A percentile compares a stretch with the other conserved stretches of the same genome.
These are phyloP conservation scores for Alcis repandata DNA, from an alignment of 2,888 invertebrate species.

Conservation along the genomic window DNA sequence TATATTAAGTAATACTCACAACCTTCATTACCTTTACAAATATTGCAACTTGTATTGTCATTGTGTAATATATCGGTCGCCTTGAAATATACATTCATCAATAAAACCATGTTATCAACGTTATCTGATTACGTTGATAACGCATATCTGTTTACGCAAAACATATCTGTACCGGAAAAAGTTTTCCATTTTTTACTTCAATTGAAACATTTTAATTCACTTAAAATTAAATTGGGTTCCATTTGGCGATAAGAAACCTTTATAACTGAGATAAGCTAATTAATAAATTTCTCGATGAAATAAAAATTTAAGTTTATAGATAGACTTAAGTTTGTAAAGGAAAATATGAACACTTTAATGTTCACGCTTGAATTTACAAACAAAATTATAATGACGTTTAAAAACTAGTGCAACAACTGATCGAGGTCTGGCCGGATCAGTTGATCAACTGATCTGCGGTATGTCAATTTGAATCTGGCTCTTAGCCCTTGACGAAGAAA, in stretches of 20 bases:
- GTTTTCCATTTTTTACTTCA: constrained; percentile 6
- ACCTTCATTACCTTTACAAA: too few species aligned
- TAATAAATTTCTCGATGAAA: neutral
- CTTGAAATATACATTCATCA: constrained; percentile 16
- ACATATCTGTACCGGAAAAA: constrained; percentile 30
- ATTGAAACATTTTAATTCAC: constrained; percentile 36
- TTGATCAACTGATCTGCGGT: too few species aligned
- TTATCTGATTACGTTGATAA: constrained; percentile 25
- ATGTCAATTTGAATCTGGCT: too few species aligned
- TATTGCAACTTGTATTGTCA: neutral
- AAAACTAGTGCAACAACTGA: too few species aligned
- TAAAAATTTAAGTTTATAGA: neutral
- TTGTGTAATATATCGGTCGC: constrained; percentile 3
- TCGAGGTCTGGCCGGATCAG: too few species aligned
- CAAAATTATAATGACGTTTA: too few species aligned
- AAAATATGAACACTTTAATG: too few species aligned
- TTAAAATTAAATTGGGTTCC: constrained; percentile 26
- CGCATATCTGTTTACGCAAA: constrained; percentile 25
- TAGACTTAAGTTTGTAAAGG: too few species aligned
- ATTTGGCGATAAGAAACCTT: constrained; percentile 21
- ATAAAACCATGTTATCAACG: constrained; percentile 17
- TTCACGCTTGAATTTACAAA: neutral
- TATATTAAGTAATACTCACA: neutral
- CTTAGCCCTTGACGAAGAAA: constrained; percentile 13
- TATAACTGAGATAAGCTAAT: constrained; percentile 11